Evolutionary conservation across 2,113 vertebrate genomes (phyloP), one percentile per base, ranked within the genome.

Genomic region (Limnothrissa miodon): DNA sequence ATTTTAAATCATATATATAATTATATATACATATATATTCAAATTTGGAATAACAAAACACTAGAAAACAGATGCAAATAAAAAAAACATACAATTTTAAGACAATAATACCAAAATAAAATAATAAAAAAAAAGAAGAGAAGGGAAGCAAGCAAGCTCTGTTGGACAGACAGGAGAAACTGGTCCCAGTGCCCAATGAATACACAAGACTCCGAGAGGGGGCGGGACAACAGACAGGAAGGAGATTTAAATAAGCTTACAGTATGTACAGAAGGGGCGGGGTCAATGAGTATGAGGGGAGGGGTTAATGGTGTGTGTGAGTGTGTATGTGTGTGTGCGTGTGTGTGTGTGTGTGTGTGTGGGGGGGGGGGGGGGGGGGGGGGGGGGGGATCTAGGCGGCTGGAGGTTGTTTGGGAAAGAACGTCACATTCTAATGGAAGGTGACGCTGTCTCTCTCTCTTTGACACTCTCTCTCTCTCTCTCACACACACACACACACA

Each of bases 171-270:
- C 88, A 89, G 89, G 92, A 92, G 78, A 93, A 94, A 93, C 94
- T 93, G 94, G 93, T 94, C 93, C 94, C 91, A 83, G 91, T 94
- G 91, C 6, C 90, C 93, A 88, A 92, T 94, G 90, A 92, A 91
- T 91, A 92, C 90, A 94, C 90, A 93, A 84, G 79, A 87, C 83
- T 45, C 25, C 56, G 23, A 25, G 80, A 84, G 82, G 85, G 36
- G 78, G 89, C 90, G 87, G 90, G 89, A 90, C 81, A 88, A 90
- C 85, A 87, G 86, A 91, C 86, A 93, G 87, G 86, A 93, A 93
- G 91, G 89, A 93, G 91, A 90, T 93, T 94, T 95, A 95, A 95
- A 95, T 95, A 94, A 93, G 87, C 87, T 90, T 92, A 93, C 91
- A 92, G 87, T 94, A 95, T 95, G 91, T 95, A 94, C 94, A 95